A percentile compares a stretch with the other conserved stretches of the same genome.
These are phyloP conservation scores for Tenodera sinensis DNA, from an alignment of 2,888 invertebrate genomes.

Conservation along the genomic window DNA sequence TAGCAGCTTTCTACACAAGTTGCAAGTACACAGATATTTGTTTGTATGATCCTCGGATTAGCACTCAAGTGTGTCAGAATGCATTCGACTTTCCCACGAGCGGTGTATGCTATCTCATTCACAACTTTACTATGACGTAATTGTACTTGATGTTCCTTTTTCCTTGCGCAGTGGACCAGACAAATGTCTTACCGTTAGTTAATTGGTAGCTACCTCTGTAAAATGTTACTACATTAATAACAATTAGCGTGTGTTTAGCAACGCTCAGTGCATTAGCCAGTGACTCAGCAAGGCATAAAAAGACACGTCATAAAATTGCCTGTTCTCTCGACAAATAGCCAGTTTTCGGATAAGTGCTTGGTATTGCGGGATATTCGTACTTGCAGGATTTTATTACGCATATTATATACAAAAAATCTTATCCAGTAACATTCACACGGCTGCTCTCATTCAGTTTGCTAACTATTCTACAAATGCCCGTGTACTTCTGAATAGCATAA, in stretches of 20 bases:
- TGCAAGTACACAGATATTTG: not conserved
- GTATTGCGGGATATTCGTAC: too few species aligned
- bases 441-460: too few species aligned
- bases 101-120: not conserved
- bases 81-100: not conserved
- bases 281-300: not conserved
- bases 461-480: too few species aligned
- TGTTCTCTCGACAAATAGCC: too few species aligned
- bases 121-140: not conserved
- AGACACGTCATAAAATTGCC: too few species aligned
- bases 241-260: not conserved
- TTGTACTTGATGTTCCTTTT: not conserved
- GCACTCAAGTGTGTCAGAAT: not conserved
- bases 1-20: not conserved
- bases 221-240: not conserved
- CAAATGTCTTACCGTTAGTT: not conserved
- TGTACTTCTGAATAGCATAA: too few species aligned
- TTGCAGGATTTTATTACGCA: too few species aligned
- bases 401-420: too few species aligned
- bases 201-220: not conserved
- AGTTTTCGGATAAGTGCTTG: too few species aligned
- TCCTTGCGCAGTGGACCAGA: not conserved
- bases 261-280: not conserved
- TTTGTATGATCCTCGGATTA: not conserved
- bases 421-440: too few species aligned